phyloP scores from a whole-genome alignment of 2,113 vertebrate species.

The Mola mola region DNA sequence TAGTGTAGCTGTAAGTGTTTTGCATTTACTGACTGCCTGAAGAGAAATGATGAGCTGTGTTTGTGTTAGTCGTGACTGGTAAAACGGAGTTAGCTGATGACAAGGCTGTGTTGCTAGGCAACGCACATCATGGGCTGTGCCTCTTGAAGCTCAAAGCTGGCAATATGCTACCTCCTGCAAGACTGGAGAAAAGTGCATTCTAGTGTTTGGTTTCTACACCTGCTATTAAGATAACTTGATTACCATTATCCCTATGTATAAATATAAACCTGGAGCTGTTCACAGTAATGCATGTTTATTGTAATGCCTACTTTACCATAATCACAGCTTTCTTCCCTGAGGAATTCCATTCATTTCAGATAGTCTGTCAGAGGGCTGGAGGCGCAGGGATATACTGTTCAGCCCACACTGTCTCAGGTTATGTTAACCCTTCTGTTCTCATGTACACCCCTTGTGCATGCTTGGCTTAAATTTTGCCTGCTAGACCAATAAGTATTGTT shows the following conservation, averaged over 20 bases:
- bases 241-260: slow-evolving; percentile 7
- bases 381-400: slow-evolving; percentile 51
- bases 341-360: slow-evolving; percentile 30
- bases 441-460: slow-evolving; percentile 26
- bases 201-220: slow-evolving; percentile 17
- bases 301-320: too few relatives aligned
- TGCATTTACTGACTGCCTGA: slow-evolving; percentile 77
- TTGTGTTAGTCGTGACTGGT: slow-evolving; percentile 92
- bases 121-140: slow-evolving; percentile 82
- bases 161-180: slow-evolving; percentile 75
- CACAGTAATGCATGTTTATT: slow-evolving; percentile 1
- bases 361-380: slow-evolving; percentile 43
- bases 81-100: slow-evolving; percentile 89
- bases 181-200: slow-evolving; percentile 62
- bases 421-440: slow-evolving; percentile 42
- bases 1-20: slow-evolving; percentile 64
- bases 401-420: slow-evolving; percentile 67
- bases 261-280: not conserved
- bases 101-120: slow-evolving; percentile 89
- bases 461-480: slow-evolving; percentile 40
- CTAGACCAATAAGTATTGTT: slow-evolving; percentile 14
- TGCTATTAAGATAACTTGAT: slow-evolving; percentile 11
- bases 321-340: slow-evolving; percentile 19
- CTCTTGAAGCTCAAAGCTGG: slow-evolving; percentile 79
- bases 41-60: slow-evolving; percentile 83